Percentiles rank a stretch among this genome's conserved stretches.
These are phyloP conservation scores for Corella eumyota DNA, from an alignment of 23 tunicate species.

Conservation along the genomic window DNA sequence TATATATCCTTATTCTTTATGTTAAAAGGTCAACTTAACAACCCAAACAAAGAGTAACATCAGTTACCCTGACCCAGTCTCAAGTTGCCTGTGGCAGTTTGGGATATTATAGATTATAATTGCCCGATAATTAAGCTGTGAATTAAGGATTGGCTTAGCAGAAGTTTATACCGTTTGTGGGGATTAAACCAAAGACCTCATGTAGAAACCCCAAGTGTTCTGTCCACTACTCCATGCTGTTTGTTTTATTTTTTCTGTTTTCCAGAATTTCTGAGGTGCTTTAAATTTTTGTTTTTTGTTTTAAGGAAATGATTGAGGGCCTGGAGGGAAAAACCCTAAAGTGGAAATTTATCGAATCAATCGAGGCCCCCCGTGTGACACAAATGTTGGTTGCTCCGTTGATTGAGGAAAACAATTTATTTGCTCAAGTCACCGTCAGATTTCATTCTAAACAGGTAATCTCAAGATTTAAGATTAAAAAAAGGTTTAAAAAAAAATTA, in stretches of 20 bases:
- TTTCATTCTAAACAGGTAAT: constrained; percentile 80
- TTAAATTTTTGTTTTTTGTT: not conserved
- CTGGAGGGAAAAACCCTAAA: constrained; percentile 45
- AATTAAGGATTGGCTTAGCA: not conserved
- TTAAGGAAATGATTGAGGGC: constrained; percentile 78
- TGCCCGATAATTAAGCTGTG: not conserved
- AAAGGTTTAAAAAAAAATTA: too few species aligned
- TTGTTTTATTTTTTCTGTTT: not conserved
- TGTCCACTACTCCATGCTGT: too few species aligned
- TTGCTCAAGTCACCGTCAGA: constrained; percentile 78
- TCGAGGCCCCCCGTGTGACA: constrained; percentile 69
- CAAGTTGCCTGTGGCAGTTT: too few species aligned
- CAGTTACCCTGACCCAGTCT: too few species aligned
- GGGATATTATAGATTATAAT: not conserved
- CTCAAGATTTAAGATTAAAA: too few species aligned
- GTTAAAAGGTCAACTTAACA: too few species aligned
- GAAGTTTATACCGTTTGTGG: too few species aligned
- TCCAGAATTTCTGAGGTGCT: not conserved
- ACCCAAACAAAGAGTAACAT: too few species aligned
- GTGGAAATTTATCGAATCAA: constrained; percentile 69
- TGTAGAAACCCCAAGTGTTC: too few species aligned
- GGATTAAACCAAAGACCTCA: too few species aligned
- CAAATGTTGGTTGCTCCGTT: constrained; percentile 21
- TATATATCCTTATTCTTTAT: not conserved
- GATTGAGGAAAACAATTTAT: constrained; percentile 49